These are phyloP conservation scores for Amphiduros pacificus DNA, from an alignment of 2,888 invertebrate genomes.

Conservation along the genomic window DNA sequence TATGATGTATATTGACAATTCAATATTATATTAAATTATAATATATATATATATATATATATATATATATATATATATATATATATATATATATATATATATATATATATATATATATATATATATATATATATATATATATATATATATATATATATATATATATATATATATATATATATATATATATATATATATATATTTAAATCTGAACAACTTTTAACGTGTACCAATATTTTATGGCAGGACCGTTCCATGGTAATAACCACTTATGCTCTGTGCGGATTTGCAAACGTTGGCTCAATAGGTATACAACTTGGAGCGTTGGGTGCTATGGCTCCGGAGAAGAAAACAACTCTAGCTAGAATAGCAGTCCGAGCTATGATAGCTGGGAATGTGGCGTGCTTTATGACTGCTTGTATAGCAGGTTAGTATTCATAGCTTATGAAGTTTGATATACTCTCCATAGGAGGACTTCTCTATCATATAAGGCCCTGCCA, in stretches of 20 bases:
- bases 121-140: background rate
- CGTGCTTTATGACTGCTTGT: conserved; percentile 58
- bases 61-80: background rate
- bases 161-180: too few species aligned
- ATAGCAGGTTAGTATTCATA: conserved; percentile 50
- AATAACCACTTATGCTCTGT: conserved; percentile 42
- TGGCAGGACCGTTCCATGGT: conserved; percentile 29
- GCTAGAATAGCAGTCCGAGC: conserved; percentile 39
- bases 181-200: background rate
- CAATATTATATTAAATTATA: background rate
- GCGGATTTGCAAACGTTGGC: conserved; percentile 41
- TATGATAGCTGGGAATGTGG: conserved; percentile 57
- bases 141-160: too few species aligned
- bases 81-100: background rate
- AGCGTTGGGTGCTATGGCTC: conserved; percentile 35
- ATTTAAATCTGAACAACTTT: too few species aligned
- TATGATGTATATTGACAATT: background rate
- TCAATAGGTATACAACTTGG: conserved; percentile 39
- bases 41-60: background rate
- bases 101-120: background rate
- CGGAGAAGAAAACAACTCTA: conserved; percentile 28
- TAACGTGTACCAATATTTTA: too few species aligned
- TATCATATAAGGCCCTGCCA: too few species aligned
- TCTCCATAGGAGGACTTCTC: too few species aligned
- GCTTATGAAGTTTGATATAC: too few species aligned